Conservation (phyloP, 2,113 vertebrate species). For the Solea solea region DNA sequence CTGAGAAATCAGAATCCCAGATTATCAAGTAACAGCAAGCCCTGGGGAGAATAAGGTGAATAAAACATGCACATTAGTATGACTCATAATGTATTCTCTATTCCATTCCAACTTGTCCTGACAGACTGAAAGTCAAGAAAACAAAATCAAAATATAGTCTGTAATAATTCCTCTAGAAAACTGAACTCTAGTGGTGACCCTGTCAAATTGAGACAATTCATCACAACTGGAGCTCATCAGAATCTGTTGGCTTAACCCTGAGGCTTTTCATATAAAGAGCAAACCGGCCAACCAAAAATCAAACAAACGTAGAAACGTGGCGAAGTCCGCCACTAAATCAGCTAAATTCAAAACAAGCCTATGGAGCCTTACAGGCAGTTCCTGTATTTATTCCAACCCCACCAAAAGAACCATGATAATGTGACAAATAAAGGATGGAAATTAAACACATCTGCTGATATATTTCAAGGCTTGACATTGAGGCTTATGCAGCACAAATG, state of each 20-base stretch:
- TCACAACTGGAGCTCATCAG: slow-evolving; percentile 27
- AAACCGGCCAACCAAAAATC: slow-evolving; percentile 32
- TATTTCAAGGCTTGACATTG: background rate
- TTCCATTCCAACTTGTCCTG: background rate
- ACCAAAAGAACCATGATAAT: slow-evolving; percentile 32
- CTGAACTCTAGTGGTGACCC: slow-evolving; percentile 12
- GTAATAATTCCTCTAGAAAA: background rate
- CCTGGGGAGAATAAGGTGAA: background rate
- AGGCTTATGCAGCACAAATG: background rate
- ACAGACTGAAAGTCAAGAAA: too few relatives aligned
- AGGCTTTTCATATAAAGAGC: slow-evolving; percentile 21
- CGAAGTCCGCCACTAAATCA: slow-evolving; percentile 23
- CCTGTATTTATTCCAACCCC: slow-evolving; percentile 40
- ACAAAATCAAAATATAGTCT: too few relatives aligned
- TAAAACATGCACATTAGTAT: background rate
- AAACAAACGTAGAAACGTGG: slow-evolving; percentile 33
- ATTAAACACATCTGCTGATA: slow-evolving; percentile 55
- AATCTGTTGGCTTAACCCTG: background rate
- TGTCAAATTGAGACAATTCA: slow-evolving; percentile 24
- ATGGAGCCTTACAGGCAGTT: slow-evolving; percentile 20
- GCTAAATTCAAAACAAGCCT: slow-evolving; percentile 34
- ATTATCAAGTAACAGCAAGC: background rate
- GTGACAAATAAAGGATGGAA: slow-evolving; percentile 45
- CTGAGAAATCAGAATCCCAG: slow-evolving; percentile 1
- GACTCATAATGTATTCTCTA: background rate